phyloP scores from a whole-genome alignment of 2,113 vertebrate species.

The Brachyistius frenatus region DNA sequence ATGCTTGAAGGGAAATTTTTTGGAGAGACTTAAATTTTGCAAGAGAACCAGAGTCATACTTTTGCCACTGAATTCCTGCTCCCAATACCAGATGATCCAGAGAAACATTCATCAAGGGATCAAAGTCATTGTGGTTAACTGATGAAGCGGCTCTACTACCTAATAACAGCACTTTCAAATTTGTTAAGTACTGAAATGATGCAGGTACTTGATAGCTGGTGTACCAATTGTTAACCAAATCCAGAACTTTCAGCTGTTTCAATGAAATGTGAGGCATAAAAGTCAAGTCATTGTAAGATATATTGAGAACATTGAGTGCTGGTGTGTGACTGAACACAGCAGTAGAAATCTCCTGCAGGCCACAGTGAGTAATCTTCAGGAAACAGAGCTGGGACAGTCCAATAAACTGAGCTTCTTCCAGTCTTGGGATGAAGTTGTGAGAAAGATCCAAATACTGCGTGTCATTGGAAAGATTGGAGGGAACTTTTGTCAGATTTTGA shows the following conservation, averaged over 20 bases:
- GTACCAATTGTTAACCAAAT: slow-evolving; percentile 68
- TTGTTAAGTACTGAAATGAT: slow-evolving; percentile 53
- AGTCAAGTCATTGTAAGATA: slow-evolving; percentile 68
- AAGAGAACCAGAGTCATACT: slow-evolving; percentile 70
- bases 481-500: slow-evolving; percentile 59
- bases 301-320: slow-evolving; percentile 72
- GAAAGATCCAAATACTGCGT: slow-evolving; percentile 76
- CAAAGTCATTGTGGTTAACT: slow-evolving; percentile 65
- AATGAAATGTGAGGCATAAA: slow-evolving; percentile 68
- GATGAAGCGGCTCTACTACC: slow-evolving; percentile 61
- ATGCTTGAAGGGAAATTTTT: slow-evolving; percentile 59
- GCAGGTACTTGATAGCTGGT: slow-evolving; percentile 62
- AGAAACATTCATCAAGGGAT: slow-evolving; percentile 43
- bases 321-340: slow-evolving; percentile 58
- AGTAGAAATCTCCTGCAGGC: slow-evolving; percentile 62
- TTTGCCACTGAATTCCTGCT: slow-evolving; percentile 50
- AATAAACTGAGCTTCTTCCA: slow-evolving; percentile 41
- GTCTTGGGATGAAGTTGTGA: slow-evolving; percentile 63
- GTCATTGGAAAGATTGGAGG: slow-evolving; percentile 49
- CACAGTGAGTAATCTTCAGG: slow-evolving; percentile 69
- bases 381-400: slow-evolving; percentile 64
- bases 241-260: slow-evolving; percentile 64
- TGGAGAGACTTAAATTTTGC: slow-evolving; percentile 59
- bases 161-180: slow-evolving; percentile 58
- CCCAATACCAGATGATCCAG: slow-evolving; percentile 67